Evolutionary conservation across 1,140 invertebrate genomes (phyloP), one percentile per base, ranked within the genome.

Genomic region (Tetramorium parvispinum): DNA sequence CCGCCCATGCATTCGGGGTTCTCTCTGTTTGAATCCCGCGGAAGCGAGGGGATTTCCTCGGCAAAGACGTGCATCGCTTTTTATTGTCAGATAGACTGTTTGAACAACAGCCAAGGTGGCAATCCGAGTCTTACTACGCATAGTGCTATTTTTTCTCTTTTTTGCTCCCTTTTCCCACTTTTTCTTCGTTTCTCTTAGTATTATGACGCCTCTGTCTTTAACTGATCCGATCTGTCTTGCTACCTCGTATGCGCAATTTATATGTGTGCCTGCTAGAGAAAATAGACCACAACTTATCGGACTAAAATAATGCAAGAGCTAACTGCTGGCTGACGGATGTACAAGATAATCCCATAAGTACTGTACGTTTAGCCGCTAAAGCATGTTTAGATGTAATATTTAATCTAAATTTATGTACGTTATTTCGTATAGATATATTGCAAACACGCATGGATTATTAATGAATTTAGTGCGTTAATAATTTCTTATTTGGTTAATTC

Each of bases 101-200:
- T 94, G 93, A 94, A 94, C 93, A 94, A 94, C 90, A 92, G 93
- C 94, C 93, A 94, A 94, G 92, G 93, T 92, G 89, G 88, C 91
- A 92, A 91, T 87, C 86, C 79, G 89, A 92, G 89, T 86, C 75
- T 68, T 65, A 18, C 76, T 71, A 83, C 63, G 83, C 90, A 59
- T 90, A 78, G n/a, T 46, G 21, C 51, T 73, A 53, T 65, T 70
- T 70, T 46, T n/a, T 68, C 77, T 65, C 43, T 65, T 21, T 65
- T 68, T 46, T 46, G 61, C 18, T 18, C n/a, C 63, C 40, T 21
- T 86, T 40, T 51, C 21, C n/a, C 40, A 53, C 46, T 55, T 71
- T 68, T 46, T 46, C 65, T 11, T 10, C 71, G 49, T 21, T n/a
- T 55, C 37, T 40, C 32, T 32, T 51, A 51, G n/a, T 21, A 49